These are phyloP conservation scores for Scaptomyza pallida DNA, from an alignment of 1,140 invertebrate genomes.

Conservation along the genomic window DNA sequence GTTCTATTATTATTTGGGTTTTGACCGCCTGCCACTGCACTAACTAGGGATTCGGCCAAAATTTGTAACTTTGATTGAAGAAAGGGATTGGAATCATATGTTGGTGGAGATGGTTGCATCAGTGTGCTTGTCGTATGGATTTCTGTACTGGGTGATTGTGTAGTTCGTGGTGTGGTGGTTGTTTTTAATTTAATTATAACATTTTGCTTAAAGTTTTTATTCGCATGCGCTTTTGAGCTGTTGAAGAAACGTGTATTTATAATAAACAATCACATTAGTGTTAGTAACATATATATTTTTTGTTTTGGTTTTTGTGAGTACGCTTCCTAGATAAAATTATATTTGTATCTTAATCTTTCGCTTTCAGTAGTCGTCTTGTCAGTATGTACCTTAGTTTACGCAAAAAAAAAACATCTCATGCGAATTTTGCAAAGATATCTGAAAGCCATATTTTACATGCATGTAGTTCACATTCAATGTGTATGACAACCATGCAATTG, in stretches of 20 bases:
- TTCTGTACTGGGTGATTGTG: constrained; percentile 48
- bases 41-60: constrained; percentile 52
- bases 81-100: constrained; percentile 68
- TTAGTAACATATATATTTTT: constrained; percentile 65
- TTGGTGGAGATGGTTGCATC: constrained; percentile 20
- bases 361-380: not conserved
- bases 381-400: constrained; percentile 1
- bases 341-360: constrained; percentile 40
- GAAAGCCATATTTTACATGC: not conserved
- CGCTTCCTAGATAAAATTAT: constrained; percentile 8
- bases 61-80: constrained; percentile 64
- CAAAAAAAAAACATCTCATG: constrained; percentile 37
- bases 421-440: constrained; percentile 16
- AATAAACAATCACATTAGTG: constrained; percentile 66
- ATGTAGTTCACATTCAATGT: not conserved
- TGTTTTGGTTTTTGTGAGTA: constrained; percentile 14
- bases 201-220: constrained; percentile 67
- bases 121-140: constrained; percentile 34
- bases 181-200: constrained; percentile 59
- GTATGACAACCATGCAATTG: constrained; percentile 33
- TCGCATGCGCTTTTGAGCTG: constrained; percentile 83
- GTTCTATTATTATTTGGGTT: constrained; percentile 17
- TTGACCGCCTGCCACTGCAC: constrained; percentile 45
- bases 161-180: constrained; percentile 45
- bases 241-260: constrained; percentile 78